These are phyloP conservation scores for Erpobdella octoculata DNA, from an alignment of 2,888 invertebrate species.

Conservation along the genomic window DNA sequence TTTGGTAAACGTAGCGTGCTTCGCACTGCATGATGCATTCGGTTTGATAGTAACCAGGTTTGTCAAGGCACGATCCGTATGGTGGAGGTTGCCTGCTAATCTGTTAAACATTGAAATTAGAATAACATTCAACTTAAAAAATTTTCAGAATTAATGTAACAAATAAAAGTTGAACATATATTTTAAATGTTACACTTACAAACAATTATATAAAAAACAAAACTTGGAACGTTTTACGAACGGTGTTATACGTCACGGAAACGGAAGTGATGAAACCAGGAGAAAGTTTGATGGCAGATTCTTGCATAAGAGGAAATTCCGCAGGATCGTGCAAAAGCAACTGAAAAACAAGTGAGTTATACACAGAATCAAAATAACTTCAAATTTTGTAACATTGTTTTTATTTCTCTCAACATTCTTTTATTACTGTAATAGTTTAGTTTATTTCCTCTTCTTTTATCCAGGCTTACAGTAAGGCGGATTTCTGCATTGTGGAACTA, in stretches of 20 bases:
- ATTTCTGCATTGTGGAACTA: background rate
- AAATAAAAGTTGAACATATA: background rate
- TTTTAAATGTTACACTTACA: background rate
- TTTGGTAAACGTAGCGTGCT: slow-evolving; percentile 6
- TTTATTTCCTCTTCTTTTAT: no score
- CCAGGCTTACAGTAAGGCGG: no score
- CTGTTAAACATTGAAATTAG: background rate
- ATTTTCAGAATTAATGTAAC: background rate
- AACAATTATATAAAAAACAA: background rate
- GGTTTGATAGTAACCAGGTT: slow-evolving; percentile 17
- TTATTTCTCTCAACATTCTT: no score
- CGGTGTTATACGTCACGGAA: slow-evolving; percentile 19
- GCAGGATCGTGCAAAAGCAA: slow-evolving; percentile 15
- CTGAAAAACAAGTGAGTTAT: background rate
- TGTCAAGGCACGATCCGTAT: slow-evolving; percentile 17
- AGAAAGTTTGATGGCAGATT: slow-evolving; percentile 18
- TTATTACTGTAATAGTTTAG: no score
- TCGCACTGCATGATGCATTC: slow-evolving; percentile 24
- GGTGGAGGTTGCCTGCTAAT: slow-evolving; percentile 26
- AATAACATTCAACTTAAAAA: background rate
- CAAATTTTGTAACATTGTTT: background rate
- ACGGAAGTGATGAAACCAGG: slow-evolving; percentile 24
- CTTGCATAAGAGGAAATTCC: slow-evolving; percentile 26
- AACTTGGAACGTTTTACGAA: background rate
- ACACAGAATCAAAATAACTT: background rate